Evolutionary conservation across 2,888 invertebrate species (phyloP).

Genomic region (Xanthorhoe designata): DNA sequence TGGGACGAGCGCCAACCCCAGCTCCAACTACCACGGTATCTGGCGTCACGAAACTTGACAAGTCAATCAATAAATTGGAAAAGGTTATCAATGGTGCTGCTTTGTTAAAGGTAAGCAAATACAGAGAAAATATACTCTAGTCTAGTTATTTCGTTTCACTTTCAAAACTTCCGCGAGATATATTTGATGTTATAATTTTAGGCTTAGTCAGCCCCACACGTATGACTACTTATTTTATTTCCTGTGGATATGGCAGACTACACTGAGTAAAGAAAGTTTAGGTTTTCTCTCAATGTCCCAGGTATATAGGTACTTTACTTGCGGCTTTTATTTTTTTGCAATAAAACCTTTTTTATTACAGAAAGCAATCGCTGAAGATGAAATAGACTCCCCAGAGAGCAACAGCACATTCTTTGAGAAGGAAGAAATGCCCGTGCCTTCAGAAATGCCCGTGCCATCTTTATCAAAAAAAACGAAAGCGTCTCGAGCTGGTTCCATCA

Average conservation of each 20-base stretch:
- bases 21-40: conserved; percentile 28
- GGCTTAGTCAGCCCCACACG: too few species aligned
- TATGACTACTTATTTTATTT: too few species aligned
- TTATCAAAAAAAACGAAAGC: conserved; percentile 1
- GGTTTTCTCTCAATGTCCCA: too few species aligned
- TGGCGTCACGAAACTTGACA: conserved; percentile 56
- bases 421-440: conserved; percentile 49
- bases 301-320: too few species aligned
- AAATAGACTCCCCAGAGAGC: conserved; percentile 52
- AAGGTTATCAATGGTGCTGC: conserved; percentile 71
- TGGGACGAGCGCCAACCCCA: conserved; percentile 1
- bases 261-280: too few species aligned
- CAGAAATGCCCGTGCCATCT: conserved; percentile 16
- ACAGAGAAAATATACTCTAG: too few species aligned
- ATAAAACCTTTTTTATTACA: conserved; percentile 43
- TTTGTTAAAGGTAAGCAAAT: conserved; percentile 61
- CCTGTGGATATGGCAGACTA: too few species aligned
- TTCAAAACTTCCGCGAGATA: too few species aligned
- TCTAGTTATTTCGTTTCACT: too few species aligned
- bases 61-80: conserved; percentile 64
- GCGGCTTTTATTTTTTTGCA: background rate
- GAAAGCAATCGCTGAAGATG: conserved; percentile 58
- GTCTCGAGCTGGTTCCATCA: conserved; percentile 41
- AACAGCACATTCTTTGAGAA: conserved; percentile 52
- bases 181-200: background rate